Base-by-base conservation (phyloP, 2,888 invertebrate genomes). In the Perithous albicinctus region DNA sequence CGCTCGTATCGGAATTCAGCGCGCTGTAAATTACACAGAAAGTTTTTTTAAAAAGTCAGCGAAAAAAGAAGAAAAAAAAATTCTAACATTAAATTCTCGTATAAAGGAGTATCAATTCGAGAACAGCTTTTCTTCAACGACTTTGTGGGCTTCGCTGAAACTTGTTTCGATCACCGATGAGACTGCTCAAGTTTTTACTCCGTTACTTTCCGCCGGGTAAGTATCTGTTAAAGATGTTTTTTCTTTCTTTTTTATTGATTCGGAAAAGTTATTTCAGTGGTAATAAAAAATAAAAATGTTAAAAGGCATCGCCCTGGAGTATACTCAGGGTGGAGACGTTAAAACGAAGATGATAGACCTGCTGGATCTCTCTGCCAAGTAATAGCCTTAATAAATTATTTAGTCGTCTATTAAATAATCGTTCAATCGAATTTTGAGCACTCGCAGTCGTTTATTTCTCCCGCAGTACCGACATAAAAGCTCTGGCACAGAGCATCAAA, bases 131-230 rank as follows among this genome's bases (percentile, higher is more conserved):
- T 46, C 38, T 56, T 64, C n/a, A 15, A 46, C 43, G 7, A 15
- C 35, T n/a, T n/a, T 8, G 29, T 12, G 1, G 7, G 26, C 20
- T 46, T n/a, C 6, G 1, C 10, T 38, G 51, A 7, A 56, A 35
- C 38, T 63, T 67, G 32, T 29, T 75, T 77, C 56, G 78, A 77
- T 82, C 61, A 66, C 91, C 29, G n/a, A 96, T 96, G 96, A 95
- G 94, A 91, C 93, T 96, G 80, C 93, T 94, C 77, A 96, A 95
- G 93, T 95, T 96, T 88, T 95, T 95, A 90, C 93, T 96, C 35
- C 94, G 96, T 78, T 96, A 96, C 90, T 95, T 95, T 87, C 96
- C 96, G 0, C 96, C 96, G 82, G 96, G 96, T 94, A 90, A 75
- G 54, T 23, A 38, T 54, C 46, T 38, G 18, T 54, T n/a, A n/a